Conservation (phyloP, 2,888 invertebrate species). For the Pachydiplax longipennis region DNA sequence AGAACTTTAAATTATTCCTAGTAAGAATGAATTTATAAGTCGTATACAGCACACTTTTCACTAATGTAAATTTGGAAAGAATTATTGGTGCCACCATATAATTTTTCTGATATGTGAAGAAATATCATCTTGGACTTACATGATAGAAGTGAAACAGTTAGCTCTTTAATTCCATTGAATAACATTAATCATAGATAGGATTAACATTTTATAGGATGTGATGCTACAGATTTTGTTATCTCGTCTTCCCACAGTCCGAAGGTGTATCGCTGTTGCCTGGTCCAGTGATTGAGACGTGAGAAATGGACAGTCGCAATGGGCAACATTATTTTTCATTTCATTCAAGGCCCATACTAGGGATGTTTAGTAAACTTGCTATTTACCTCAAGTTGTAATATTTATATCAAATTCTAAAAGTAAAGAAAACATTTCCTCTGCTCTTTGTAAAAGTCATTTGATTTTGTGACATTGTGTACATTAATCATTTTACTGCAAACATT, state of each 20-base stretch:
- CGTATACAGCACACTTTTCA: no score
- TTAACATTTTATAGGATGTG: background rate
- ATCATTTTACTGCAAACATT: conserved; percentile 21
- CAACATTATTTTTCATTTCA: conserved; percentile 6
- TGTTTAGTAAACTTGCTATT: conserved; percentile 28
- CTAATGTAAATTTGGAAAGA: no score
- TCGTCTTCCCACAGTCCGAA: conserved; percentile 41
- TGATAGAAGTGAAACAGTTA: no score
- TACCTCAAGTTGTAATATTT: conserved; percentile 29
- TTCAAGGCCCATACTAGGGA: conserved; percentile 10
- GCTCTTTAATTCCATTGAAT: no score
- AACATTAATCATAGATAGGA: background rate
- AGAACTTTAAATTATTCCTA: no score
- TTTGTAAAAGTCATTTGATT: conserved; percentile 37
- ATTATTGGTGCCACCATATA: no score
- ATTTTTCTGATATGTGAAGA: no score
- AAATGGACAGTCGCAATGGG: conserved; percentile 3
- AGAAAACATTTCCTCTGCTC: background rate
- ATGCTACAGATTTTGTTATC: conserved; percentile 10
- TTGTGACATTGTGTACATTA: conserved; percentile 23
- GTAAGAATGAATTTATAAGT: no score
- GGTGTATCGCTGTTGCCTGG: conserved; percentile 29
- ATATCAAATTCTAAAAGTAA: conserved; percentile 4
- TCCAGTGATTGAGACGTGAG: conserved; percentile 35
- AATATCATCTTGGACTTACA: no score